Evolutionary conservation across 2,888 invertebrate species (phyloP).

Genomic region (Diaperis boleti): DNA sequence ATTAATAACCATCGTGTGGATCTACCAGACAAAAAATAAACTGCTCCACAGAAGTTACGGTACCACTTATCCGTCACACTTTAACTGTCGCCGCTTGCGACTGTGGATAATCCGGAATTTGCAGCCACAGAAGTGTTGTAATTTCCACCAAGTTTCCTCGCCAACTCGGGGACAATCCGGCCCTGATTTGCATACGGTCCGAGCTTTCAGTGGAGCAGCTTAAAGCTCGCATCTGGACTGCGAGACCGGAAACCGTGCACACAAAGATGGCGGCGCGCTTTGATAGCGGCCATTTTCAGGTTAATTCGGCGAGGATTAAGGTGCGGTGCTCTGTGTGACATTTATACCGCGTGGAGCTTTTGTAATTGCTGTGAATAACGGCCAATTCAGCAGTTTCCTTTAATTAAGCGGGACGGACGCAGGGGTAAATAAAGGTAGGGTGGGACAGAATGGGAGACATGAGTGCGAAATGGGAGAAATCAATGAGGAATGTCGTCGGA

Average conservation of each 20-base stretch:
- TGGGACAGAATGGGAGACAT: too few species aligned
- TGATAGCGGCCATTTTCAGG: conserved; percentile 49
- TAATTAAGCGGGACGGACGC: conserved; percentile 44
- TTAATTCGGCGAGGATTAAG: conserved; percentile 43
- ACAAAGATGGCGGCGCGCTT: conserved; percentile 50
- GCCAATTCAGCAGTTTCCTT: conserved; percentile 52
- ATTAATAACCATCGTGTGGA: conserved; percentile 19
- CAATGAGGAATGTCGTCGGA: neutral
- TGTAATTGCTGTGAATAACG: conserved; percentile 50
- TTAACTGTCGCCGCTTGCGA: too few species aligned
- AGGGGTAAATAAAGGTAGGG: neutral
- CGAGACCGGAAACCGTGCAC: conserved; percentile 38
- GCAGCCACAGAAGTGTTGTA: too few species aligned
- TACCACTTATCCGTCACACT: too few species aligned
- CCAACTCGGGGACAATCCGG: too few species aligned
- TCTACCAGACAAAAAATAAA: neutral
- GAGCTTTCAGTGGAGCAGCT: too few species aligned
- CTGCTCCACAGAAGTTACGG: neutral
- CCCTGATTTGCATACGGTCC: too few species aligned
- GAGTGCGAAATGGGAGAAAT: neutral
- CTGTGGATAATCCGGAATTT: too few species aligned
- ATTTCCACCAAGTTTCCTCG: too few species aligned
- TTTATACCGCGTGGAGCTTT: conserved; percentile 45
- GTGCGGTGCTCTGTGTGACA: conserved; percentile 47
- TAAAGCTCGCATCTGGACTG: conserved; percentile 12